Conservation (phyloP, 2,797 vertebrate genomes). For the Tokudaia tokunoshimensis region DNA sequence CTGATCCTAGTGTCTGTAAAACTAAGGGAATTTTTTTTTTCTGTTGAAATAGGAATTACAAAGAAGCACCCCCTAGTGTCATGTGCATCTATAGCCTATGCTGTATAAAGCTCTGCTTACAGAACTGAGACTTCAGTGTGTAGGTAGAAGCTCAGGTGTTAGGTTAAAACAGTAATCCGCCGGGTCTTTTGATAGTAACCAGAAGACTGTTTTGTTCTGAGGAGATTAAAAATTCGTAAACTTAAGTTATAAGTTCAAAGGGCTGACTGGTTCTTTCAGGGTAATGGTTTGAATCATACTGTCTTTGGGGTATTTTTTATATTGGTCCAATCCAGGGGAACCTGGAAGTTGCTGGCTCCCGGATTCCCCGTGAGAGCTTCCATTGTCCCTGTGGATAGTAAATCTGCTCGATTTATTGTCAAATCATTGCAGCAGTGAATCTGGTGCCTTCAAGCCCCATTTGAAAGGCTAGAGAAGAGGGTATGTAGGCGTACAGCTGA, state of each 20-base stretch:
- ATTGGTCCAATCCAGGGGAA: slow-evolving; percentile 33
- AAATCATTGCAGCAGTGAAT: slow-evolving; percentile 57
- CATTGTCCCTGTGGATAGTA: slow-evolving; percentile 46
- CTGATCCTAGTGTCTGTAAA: background rate
- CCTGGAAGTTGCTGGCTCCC: slow-evolving; percentile 16
- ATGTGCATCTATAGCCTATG: background rate
- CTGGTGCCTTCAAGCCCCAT: slow-evolving; percentile 29
- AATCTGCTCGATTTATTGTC: slow-evolving; percentile 66
- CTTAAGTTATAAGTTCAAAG: slow-evolving; percentile 42
- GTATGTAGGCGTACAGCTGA: background rate
- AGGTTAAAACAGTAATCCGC: slow-evolving; percentile 59
- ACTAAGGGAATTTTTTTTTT: slow-evolving; percentile 11
- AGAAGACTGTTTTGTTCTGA: slow-evolving; percentile 33
- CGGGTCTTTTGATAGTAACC: slow-evolving; percentile 49
- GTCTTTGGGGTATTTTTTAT: slow-evolving; percentile 53
- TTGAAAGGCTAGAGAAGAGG: slow-evolving; percentile 26
- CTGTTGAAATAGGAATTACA: slow-evolving; percentile 36
- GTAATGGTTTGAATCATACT: slow-evolving; percentile 5
- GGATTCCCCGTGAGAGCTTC: slow-evolving; percentile 24
- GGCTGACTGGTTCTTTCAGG: slow-evolving; percentile 67
- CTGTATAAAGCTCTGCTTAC: slow-evolving; percentile 36
- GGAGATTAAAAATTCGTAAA: slow-evolving; percentile 32
- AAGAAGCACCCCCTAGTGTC: background rate
- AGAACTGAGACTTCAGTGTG: slow-evolving; percentile 34
- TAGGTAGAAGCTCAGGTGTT: background rate